These are phyloP conservation scores for Torymus aiolomorphi DNA, from an alignment of 2,888 invertebrate species.

Conservation along the genomic window DNA sequence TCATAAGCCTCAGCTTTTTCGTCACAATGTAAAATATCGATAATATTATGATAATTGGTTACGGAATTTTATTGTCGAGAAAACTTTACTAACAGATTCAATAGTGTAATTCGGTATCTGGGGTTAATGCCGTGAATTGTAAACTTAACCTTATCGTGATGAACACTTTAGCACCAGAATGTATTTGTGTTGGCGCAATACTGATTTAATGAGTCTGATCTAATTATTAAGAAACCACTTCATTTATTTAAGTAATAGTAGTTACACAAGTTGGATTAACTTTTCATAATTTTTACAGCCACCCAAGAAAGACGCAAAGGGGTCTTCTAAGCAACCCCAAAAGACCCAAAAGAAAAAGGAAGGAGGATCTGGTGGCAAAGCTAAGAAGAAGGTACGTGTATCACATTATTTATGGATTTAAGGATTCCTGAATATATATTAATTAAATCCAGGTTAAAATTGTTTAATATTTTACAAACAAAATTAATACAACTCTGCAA, in stretches of 20 bases:
- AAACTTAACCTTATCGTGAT: constrained; percentile 25
- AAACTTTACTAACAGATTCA: too few relatives aligned
- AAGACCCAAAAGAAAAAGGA: constrained; percentile 97
- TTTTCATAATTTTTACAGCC: constrained; percentile 79
- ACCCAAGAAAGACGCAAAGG: constrained; percentile 94
- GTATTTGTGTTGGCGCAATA: constrained; percentile 68
- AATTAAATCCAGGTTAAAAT: too few relatives aligned
- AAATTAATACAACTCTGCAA: too few relatives aligned
- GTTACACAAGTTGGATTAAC: background rate
- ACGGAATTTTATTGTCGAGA: too few relatives aligned
- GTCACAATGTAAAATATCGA: too few relatives aligned
- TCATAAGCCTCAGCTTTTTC: too few relatives aligned
- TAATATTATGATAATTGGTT: too few relatives aligned
- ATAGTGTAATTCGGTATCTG: too few relatives aligned
- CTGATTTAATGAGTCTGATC: constrained; percentile 77
- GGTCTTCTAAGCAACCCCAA: constrained; percentile 93
- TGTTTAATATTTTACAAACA: too few relatives aligned
- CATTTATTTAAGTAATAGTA: background rate
- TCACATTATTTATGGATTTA: constrained; percentile 20
- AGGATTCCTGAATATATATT: too few relatives aligned
- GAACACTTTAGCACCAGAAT: constrained; percentile 55
- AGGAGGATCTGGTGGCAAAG: constrained; percentile 95
- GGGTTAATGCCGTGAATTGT: too few relatives aligned
- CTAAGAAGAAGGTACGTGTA: constrained; percentile 95
- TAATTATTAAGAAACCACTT: constrained; percentile 34